Percentiles rank a stretch among this genome's conserved stretches.
phyloP scores from a whole-genome alignment of 2,113 vertebrate species.

The Melanotaenia duboulayi region DNA sequence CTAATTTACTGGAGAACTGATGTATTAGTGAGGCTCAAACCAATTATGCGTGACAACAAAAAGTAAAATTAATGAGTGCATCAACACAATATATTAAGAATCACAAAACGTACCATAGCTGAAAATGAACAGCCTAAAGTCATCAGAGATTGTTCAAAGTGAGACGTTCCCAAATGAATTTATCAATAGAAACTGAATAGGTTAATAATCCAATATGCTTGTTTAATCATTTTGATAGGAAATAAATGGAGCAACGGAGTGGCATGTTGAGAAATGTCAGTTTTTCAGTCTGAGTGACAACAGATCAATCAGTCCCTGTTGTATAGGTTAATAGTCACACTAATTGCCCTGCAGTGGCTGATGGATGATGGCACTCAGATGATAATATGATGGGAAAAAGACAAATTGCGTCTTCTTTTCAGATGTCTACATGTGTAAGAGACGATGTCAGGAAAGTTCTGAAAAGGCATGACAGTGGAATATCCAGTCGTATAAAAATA shows the following conservation, averaged over 20 bases:
- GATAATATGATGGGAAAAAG: conserved; percentile 23
- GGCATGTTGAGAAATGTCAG: conserved; percentile 50
- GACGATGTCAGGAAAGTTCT: no score
- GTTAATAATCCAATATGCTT: conserved; percentile 61
- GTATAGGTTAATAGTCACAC: conserved; percentile 62
- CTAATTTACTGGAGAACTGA: neutral
- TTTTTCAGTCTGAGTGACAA: conserved; percentile 25
- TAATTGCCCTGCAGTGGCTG: conserved; percentile 54
- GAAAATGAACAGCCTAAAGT: neutral
- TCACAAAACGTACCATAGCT: neutral
- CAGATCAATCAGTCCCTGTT: conserved; percentile 62
- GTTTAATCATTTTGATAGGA: conserved; percentile 58
- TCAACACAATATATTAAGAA: neutral
- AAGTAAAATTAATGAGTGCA: neutral
- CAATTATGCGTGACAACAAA: neutral
- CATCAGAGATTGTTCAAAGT: conserved; percentile 1
- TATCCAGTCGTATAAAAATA: no score
- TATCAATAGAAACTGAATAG: conserved; percentile 60
- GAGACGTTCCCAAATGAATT: conserved; percentile 33
- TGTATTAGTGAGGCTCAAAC: neutral
- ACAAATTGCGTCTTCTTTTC: neutral
- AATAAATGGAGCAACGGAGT: conserved; percentile 25
- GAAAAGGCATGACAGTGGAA: no score
- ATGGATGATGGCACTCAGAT: conserved; percentile 45
- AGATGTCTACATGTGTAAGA: no score